Evolutionary conservation across 2,888 invertebrate genomes (phyloP).

Genomic region (Mechanitis mazaeus): DNA sequence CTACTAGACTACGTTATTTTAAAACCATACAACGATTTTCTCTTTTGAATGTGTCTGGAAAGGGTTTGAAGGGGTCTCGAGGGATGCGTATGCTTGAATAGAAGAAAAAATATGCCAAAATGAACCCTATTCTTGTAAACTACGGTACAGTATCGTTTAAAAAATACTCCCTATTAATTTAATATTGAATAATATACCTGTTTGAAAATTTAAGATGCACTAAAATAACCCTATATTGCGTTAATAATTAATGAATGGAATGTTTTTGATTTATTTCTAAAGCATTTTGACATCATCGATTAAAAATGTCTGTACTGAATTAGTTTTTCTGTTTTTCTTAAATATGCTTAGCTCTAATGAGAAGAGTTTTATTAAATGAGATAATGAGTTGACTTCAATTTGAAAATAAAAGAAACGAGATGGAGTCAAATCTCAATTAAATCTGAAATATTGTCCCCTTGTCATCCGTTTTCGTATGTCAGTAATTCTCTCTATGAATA

Average conservation of each 20-base stretch:
- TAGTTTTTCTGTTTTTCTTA: neutral
- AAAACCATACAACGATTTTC: constrained; percentile 25
- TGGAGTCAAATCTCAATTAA: no score
- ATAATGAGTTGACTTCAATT: no score
- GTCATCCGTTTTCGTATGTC: no score
- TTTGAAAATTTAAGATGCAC: neutral
- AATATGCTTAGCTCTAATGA: no score
- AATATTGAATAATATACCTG: constrained; percentile 12
- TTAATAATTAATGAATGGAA: neutral
- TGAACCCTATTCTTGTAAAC: neutral
- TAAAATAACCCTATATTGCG: constrained; percentile 1
- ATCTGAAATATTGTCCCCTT: no score
- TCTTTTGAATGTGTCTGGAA: constrained; percentile 31
- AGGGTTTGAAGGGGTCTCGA: constrained; percentile 30
- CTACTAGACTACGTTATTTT: constrained; percentile 22
- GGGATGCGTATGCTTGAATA: constrained; percentile 21
- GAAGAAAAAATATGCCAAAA: neutral
- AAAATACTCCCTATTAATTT: constrained; percentile 11
- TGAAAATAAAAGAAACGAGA: no score
- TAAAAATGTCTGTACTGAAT: neutral
- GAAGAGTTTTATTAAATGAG: no score
- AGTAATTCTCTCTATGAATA: no score
- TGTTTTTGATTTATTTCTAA: neutral
- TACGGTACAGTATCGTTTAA: neutral
- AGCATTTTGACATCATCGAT: neutral